Conservation (phyloP, 2,888 invertebrate species). For the Thysanoteuthis rhombus region DNA sequence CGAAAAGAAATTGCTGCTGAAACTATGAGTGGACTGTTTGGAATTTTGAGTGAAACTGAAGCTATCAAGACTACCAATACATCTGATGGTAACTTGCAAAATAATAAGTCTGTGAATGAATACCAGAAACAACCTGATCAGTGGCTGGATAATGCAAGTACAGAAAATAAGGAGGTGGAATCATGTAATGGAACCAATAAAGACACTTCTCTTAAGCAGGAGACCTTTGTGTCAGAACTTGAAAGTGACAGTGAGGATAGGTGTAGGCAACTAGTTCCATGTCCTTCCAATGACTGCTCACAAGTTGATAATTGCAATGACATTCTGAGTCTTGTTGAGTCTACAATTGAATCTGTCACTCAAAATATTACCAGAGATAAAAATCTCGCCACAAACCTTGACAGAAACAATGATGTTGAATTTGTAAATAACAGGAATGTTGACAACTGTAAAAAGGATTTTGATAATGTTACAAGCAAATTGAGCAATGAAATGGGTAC, state of each 20-base stretch:
- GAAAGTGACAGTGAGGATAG: background rate
- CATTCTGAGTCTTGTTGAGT: background rate
- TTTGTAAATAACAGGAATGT: background rate
- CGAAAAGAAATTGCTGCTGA: conserved; percentile 34
- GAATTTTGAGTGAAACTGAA: background rate
- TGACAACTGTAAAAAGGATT: background rate
- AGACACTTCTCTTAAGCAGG: background rate
- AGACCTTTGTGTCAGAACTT: background rate
- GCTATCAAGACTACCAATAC: background rate
- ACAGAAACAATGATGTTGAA: background rate
- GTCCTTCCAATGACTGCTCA: background rate
- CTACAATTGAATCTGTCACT: background rate
- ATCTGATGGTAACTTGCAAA: background rate
- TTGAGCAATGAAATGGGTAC: background rate
- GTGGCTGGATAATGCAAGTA: background rate
- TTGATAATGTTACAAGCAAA: background rate
- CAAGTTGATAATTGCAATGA: background rate
- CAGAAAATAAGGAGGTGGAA: background rate
- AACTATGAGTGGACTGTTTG: conserved; percentile 30
- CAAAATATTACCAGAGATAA: background rate
- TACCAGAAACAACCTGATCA: background rate
- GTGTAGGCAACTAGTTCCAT: background rate
- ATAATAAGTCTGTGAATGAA: background rate
- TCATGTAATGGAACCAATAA: background rate
- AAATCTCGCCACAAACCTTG: background rate